These are phyloP conservation scores for Pteronotus mesoamericanus DNA, from an alignment of 2,797 vertebrate genomes.

Conservation along the genomic window DNA sequence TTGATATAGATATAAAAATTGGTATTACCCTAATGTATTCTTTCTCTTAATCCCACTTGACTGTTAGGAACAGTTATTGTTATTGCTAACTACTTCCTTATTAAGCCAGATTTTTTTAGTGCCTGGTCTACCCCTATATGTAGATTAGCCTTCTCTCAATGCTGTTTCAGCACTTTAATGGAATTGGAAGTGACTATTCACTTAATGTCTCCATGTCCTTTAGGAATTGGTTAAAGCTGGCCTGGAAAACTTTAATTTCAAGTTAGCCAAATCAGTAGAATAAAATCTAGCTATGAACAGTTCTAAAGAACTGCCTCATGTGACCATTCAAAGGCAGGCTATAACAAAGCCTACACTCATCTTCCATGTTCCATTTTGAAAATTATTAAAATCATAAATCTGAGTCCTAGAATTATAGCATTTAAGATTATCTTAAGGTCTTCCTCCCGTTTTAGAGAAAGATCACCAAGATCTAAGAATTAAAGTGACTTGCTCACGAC, in stretches of 20 bases:
- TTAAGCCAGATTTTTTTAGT: neutral
- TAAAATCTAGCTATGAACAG: neutral
- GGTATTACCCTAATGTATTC: neutral
- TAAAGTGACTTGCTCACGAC: neutral
- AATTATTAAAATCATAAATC: neutral
- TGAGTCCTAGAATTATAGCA: neutral
- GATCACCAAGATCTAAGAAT: neutral
- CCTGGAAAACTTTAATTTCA: neutral
- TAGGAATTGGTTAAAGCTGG: neutral
- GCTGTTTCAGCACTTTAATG: neutral
- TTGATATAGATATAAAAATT: neutral
- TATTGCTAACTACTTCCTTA: neutral
- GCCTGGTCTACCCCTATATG: neutral
- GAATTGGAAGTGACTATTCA: neutral
- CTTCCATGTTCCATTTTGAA: neutral
- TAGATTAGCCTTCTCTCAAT: neutral
- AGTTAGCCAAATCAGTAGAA: neutral
- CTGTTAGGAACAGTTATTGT: neutral
- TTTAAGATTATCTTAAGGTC: neutral
- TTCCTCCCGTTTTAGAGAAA: neutral
- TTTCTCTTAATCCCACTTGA: neutral
- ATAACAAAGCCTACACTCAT: neutral
- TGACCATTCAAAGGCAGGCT: neutral
- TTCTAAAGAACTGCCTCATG: neutral
- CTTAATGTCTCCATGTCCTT: neutral